phyloP scores from a whole-genome alignment of 2,888 invertebrate genomes.

The Congeria kusceri region DNA sequence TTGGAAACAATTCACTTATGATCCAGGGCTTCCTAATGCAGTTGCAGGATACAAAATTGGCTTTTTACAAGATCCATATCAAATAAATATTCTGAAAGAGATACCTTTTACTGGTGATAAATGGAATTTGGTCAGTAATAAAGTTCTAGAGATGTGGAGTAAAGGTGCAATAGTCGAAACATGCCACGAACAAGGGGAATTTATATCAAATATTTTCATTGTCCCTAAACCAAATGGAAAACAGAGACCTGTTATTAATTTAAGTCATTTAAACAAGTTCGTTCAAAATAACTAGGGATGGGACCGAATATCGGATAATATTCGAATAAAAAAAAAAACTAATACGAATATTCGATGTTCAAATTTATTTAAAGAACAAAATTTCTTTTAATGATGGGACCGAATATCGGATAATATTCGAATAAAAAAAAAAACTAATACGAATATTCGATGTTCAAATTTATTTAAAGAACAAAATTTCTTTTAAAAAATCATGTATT shows the following conservation, averaged over 20 bases:
- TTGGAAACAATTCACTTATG: conserved; percentile 28
- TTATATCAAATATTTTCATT: conserved; percentile 33
- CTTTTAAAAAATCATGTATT: too few relatives aligned
- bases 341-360: too few relatives aligned
- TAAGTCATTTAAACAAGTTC: conserved; percentile 27
- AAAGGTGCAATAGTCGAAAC: conserved; percentile 36
- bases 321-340: too few relatives aligned
- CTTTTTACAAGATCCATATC: conserved; percentile 25
- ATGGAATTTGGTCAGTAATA: conserved; percentile 5
- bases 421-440: too few relatives aligned
- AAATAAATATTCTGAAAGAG: conserved; percentile 18
- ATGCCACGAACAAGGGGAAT: conserved; percentile 19
- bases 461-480: too few relatives aligned
- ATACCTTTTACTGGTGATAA: conserved; percentile 16
- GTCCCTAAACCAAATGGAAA: conserved; percentile 43
- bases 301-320: too few relatives aligned
- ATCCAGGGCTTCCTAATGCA: conserved; percentile 30
- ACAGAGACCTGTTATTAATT: conserved; percentile 36
- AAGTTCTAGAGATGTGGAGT: conserved; percentile 3
- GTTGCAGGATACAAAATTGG: conserved; percentile 30
- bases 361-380: too few relatives aligned
- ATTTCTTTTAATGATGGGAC: too few relatives aligned
- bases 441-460: too few relatives aligned
- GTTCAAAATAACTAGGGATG: too few relatives aligned
- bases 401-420: too few relatives aligned